Percentiles rank a stretch among this genome's conserved stretches.
These are phyloP conservation scores for Tychaedon coryphoeus DNA, from an alignment of 2,113 vertebrate species.

Conservation along the genomic window DNA sequence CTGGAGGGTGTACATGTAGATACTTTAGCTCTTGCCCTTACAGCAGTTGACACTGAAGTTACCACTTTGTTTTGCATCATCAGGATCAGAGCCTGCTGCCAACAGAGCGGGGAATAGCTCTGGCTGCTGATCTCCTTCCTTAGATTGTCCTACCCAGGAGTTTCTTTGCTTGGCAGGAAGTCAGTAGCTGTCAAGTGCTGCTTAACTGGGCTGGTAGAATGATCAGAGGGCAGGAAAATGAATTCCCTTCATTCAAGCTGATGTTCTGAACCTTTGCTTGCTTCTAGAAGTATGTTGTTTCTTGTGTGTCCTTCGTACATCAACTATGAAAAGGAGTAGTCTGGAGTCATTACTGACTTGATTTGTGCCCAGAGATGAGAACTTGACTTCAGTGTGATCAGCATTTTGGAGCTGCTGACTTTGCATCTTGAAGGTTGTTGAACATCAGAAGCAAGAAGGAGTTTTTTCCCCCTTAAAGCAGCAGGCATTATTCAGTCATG, in stretches of 20 bases:
- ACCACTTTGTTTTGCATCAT: not conserved
- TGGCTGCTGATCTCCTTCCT: not conserved
- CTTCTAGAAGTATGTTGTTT: not conserved
- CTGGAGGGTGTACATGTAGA: not conserved
- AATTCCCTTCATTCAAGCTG: not conserved
- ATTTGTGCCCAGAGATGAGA: not conserved
- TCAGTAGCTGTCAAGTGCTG: not conserved
- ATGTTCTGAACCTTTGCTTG: not conserved
- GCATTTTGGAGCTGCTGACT: not conserved
- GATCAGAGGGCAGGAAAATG: not conserved
- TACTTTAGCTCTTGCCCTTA: not conserved
- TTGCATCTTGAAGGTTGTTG: not conserved
- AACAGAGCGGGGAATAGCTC: not conserved
- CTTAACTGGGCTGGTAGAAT: not conserved
- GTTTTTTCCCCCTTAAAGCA: accelerated
- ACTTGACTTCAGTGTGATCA: not conserved
- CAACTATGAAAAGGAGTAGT: not conserved
- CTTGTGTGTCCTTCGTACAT: not conserved
- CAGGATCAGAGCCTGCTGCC: slow-evolving; percentile 3
- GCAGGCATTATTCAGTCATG: not conserved
- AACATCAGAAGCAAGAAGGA: not conserved
- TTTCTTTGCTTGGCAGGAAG: not conserved
- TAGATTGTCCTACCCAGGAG: not conserved
- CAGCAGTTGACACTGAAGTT: not conserved
- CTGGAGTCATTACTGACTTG: not conserved